A percentile compares a stretch with the other conserved stretches of the same genome.
Evolutionary conservation across 2,888 invertebrate species (phyloP).

Genomic region (Mactromeris polynyma): DNA sequence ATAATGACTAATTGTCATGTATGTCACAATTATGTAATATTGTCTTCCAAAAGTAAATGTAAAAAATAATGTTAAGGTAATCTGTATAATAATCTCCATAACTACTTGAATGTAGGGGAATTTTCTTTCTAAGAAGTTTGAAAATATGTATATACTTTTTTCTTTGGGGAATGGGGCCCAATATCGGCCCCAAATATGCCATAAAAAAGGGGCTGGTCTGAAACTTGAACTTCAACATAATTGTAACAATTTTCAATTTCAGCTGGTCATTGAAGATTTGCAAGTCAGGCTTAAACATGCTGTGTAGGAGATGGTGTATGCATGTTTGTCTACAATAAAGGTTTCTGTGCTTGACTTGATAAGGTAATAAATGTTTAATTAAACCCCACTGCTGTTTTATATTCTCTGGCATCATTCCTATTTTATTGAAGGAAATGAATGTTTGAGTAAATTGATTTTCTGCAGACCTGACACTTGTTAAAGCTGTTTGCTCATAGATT

Average conservation of each 20-base stretch:
- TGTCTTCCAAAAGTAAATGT: no score
- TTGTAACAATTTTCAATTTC: background rate
- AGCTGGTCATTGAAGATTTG: background rate
- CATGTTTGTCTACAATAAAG: background rate
- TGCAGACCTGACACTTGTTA: background rate
- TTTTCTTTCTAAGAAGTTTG: no score
- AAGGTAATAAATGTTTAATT: slow-evolving; percentile 12
- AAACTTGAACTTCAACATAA: no score
- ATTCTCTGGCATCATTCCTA: background rate
- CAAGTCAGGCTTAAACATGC: background rate
- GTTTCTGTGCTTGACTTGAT: background rate
- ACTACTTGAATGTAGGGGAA: no score
- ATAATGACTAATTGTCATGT: no score
- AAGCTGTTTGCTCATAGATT: background rate
- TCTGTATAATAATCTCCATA: no score
- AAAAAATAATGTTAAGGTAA: no score
- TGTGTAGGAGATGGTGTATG: background rate
- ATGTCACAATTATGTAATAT: no score
- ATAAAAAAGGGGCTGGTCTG: no score
- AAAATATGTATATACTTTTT: no score
- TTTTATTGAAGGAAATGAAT: background rate
- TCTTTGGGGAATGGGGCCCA: no score
- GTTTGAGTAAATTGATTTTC: background rate
- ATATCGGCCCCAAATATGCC: no score
- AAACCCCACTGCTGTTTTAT: background rate